Conservation (phyloP, 2,888 invertebrate genomes). For the Temnothorax rugatulus region DNA sequence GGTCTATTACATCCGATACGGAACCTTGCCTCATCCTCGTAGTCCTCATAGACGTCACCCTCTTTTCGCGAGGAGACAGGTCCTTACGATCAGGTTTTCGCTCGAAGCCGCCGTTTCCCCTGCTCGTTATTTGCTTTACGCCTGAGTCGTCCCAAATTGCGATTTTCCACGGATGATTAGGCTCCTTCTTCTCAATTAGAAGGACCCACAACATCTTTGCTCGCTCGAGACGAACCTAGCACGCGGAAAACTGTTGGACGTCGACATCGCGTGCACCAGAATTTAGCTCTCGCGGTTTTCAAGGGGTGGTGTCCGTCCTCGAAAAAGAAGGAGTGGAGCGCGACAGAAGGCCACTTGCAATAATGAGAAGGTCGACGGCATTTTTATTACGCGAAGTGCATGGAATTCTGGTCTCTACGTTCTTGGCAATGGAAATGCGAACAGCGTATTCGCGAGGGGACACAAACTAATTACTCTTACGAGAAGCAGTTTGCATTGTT, state of each 20-base stretch:
- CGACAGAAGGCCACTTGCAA: constrained; percentile 40
- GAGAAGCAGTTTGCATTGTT: constrained; percentile 26
- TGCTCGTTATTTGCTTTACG: constrained; percentile 85
- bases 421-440: constrained; percentile 15
- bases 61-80: constrained; percentile 52
- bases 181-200: constrained; percentile 83
- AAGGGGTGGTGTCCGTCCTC: background rate
- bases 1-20: constrained; percentile 84
- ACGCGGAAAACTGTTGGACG: constrained; percentile 11
- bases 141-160: constrained; percentile 83
- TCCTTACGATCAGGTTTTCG: constrained; percentile 50
- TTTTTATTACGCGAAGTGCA: constrained; percentile 46
- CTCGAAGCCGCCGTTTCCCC: constrained; percentile 64
- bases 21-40: constrained; percentile 67
- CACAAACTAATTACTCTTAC: constrained; percentile 34
- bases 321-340: constrained; percentile 1
- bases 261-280: constrained; percentile 2
- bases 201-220: constrained; percentile 63
- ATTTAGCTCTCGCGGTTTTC: constrained; percentile 27
- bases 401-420: background rate
- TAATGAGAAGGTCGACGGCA: constrained; percentile 42
- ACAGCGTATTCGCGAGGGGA: constrained; percentile 12
- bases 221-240: constrained; percentile 22
- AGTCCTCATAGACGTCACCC: constrained; percentile 58
- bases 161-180: constrained; percentile 85